Evolutionary conservation across 2,113 vertebrate species (phyloP), one percentile per base, ranked within the genome.

Genomic region (Perca flavescens): DNA sequence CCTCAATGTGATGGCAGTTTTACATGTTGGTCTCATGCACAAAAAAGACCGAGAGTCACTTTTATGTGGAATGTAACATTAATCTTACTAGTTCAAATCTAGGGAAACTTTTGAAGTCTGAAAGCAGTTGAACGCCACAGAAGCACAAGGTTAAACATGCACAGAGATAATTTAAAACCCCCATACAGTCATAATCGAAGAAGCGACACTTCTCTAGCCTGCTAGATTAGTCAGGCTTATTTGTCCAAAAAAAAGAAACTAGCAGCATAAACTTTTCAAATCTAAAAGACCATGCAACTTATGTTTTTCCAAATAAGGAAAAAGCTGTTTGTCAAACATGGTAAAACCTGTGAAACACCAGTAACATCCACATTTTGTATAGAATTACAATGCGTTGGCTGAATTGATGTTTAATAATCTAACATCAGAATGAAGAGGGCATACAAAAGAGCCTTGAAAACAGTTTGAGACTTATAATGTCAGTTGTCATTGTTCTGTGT

Each of bases 401-500:
- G 21, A 43, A 1, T 43, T 61, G 6, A 34, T 52, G 22, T 50
- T 68, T 16, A 50, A 49, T 17, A 50, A 3, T 60, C n/a, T 19
- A 54, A 56, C 34, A 28, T 63, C 12, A 47, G 47, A 71, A 63
- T 22, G 8, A 52, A 77, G n/a, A 2, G 14, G 9, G 10, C 7
- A 1, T 2, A 66, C 46, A 80, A 73, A 72, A 22, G 60, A 60
- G 22, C 50, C 47, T 52, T 66, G 46, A 34, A 69, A 71, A 65
- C 31, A 63, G 46, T 70, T 61, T 52, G 36, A 64, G 75, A 77
- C 63, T 68, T 40, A 70, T 52, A 64, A 70, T 68, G 64, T 67
- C 64, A 67, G 67, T 28, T 43, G 56, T 56, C 63, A 85, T 86
- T 87, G 85, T 80, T 79, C 77, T 66, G 56, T 84, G 72, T 82